Percentiles rank a stretch among this genome's conserved stretches.
These are phyloP conservation scores for Remorina albescens DNA, from an alignment of 2,797 vertebrate species.

Conservation along the genomic window DNA sequence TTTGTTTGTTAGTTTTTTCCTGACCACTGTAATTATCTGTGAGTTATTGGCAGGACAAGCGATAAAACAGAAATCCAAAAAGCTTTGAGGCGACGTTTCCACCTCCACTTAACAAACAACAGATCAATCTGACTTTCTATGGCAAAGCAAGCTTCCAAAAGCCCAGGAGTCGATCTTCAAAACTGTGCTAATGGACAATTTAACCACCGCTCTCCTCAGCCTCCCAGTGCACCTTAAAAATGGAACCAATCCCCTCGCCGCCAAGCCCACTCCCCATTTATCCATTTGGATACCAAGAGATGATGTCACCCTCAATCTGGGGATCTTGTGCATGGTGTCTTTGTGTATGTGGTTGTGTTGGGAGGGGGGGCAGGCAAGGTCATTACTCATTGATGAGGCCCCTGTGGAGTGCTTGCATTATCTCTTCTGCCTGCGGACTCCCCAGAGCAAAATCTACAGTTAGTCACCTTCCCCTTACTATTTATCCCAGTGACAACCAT, in stretches of 20 bases:
- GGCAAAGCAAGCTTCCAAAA: conserved; percentile 46
- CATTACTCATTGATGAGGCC: conserved; percentile 78
- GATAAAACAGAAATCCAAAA: conserved; percentile 11
- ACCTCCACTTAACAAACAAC: conserved; percentile 17
- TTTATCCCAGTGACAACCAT: conserved; percentile 62
- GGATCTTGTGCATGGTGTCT: conserved; percentile 28
- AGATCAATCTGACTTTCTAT: conserved; percentile 36
- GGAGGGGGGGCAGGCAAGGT: conserved; percentile 62
- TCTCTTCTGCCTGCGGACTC: conserved; percentile 69
- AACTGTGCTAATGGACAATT: conserved; percentile 73
- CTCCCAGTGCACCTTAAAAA: conserved; percentile 55
- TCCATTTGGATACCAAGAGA: conserved; percentile 65
- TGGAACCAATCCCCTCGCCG: conserved; percentile 39
- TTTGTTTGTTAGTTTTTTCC: neutral
- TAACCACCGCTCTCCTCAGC: conserved; percentile 53
- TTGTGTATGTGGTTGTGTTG: conserved; percentile 28
- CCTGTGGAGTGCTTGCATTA: conserved; percentile 60
- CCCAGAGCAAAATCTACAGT: conserved; percentile 71
- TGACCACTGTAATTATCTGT: neutral
- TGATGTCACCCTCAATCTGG: conserved; percentile 60
- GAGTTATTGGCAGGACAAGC: neutral
- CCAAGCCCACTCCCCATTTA: conserved; percentile 47
- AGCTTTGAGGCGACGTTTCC: conserved; percentile 48
- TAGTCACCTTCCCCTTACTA: conserved; percentile 62
- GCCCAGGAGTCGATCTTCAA: conserved; percentile 59